Evolutionary conservation across 2,888 invertebrate genomes (phyloP), one percentile per base, ranked within the genome.

Genomic region (Agrochola lota): DNA sequence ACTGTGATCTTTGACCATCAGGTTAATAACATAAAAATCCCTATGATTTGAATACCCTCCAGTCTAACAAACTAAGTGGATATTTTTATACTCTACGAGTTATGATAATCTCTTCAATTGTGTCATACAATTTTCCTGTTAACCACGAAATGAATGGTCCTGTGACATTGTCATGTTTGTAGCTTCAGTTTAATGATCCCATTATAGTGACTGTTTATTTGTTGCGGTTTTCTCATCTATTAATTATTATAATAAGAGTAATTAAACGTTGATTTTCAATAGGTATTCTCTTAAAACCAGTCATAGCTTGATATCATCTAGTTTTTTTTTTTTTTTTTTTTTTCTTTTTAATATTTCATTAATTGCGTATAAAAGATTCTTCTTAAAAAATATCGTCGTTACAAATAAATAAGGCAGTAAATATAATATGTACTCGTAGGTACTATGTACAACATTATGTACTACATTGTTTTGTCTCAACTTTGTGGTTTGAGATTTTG

Each of bases 51-150:
- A 55, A 72, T 64, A 74, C 57, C 35, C 70, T 67, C 74, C 69
- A 60, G n/a, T 0, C 20, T 85, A 78, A 85, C 69, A 81, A 85
- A 74, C 68, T 62, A 70, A 77, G 57, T 57, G 26, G 63, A 23
- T 77, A 64, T 70, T 74, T 83, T 78, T 77, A 81, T 78, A 55
- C 17, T 46, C 46, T 74, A 73, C n/a, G 35, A 85, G 74, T 73
- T 73, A 75, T 72, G 74, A 81, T 81, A 74, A 81, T 75, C 78
- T 75, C 59, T 81, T 71, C 85, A 82, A 85, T 82, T 82, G 82
- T 66, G 79, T 74, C 82, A 71, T 55, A 72, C 46, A 80, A 77
- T 83, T 83, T 75, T 80, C 85, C 77, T 85, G 73, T 83, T 80
- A 75, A 66, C 67, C 60, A 60, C 55, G 46, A 62, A 79, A 74